Base-by-base conservation (phyloP, 2,888 invertebrate species). In the Notodromas monacha region DNA sequence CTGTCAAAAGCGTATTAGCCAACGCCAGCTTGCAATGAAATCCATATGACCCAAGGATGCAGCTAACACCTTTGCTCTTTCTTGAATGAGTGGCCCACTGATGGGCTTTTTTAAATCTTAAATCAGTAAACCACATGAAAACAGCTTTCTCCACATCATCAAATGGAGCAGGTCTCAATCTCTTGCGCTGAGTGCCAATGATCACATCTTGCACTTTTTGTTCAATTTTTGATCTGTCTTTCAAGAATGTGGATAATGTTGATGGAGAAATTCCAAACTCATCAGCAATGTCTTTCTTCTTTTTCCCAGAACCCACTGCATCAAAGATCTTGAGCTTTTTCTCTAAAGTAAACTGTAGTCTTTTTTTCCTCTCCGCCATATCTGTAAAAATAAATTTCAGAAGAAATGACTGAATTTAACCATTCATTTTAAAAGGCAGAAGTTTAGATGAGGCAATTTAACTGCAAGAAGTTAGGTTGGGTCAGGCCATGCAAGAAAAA, bases 221-320 rank as follows among this genome's bases (percentile, higher is more conserved):
- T 21, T 21, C 21, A 21, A 21, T 21, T 21, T 21, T 21, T 21
- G 21, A 21, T n/a, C 21, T 6, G n/a, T 21, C 21, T 21, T 21
- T 21, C 21, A 21, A 21, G n/a, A 21, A 21, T 21, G 21, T 21
- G 8, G 21, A 21, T 8, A 21, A n/a, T 21, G 21, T 21, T n/a
- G 21, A 21, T 6, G 21, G 21, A 8, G 21, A 8, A n/a, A 21
- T 21, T 6, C 21, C 21, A 21, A 21, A 21, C 8, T 21, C 21
- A 8, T 21, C n/a, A 8, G 21, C 21, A 6, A 21, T n/a, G n/a
- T 21, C 21, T 21, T 21, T 21, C 21, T 21, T 21, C n/a, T 21
- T 21, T 21, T 21, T 21, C 8, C 21, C 21, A 21, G 21, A 6
- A 21, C n/a, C 21, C n/a, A 21, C 21, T 21, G 21, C 21, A 21